These are phyloP conservation scores for Etheostoma nigrum DNA, from an alignment of 2,797 vertebrate species.

Conservation along the genomic window DNA sequence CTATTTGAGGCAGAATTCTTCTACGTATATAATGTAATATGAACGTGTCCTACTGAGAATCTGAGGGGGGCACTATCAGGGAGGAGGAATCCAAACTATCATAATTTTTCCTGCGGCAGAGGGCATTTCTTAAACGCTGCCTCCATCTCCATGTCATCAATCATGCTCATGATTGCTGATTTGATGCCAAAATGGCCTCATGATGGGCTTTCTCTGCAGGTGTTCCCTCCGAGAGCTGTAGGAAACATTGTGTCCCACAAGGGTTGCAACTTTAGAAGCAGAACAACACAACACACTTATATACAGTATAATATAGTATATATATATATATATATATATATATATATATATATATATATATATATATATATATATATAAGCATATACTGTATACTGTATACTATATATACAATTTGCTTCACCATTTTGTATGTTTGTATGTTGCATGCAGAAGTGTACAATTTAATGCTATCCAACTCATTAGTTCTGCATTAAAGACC, in stretches of 20 bases:
- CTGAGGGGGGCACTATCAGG: conserved; percentile 52
- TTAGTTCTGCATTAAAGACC: not conserved
- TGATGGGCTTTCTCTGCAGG: conserved; percentile 81
- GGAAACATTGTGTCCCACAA: conserved; percentile 72
- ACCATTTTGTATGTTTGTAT: too few species aligned
- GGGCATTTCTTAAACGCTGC: conserved; percentile 73
- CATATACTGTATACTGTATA: too few species aligned
- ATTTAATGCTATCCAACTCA: not conserved
- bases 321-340: too few species aligned
- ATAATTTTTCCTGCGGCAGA: conserved; percentile 61
- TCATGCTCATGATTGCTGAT: conserved; percentile 68
- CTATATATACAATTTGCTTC: not conserved
- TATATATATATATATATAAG: too few species aligned
- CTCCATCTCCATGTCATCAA: conserved; percentile 75
- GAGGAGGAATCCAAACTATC: conserved; percentile 68
- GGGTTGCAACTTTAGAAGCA: conserved; percentile 66
- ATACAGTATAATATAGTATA: too few species aligned
- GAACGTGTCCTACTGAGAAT: conserved; percentile 55
- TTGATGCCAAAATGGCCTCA: conserved; percentile 76
- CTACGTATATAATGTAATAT: conserved; percentile 46
- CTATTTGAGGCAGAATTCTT: conserved; percentile 36
- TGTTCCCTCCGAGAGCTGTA: conserved; percentile 78
- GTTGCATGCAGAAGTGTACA: not conserved
- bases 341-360: too few species aligned
- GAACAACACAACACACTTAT: conserved; percentile 63